Evolutionary conservation across 92 coral and sea anemone species (phyloP), one percentile per base, ranked within the genome.

Genomic region (Chrysogorgia sp.): DNA sequence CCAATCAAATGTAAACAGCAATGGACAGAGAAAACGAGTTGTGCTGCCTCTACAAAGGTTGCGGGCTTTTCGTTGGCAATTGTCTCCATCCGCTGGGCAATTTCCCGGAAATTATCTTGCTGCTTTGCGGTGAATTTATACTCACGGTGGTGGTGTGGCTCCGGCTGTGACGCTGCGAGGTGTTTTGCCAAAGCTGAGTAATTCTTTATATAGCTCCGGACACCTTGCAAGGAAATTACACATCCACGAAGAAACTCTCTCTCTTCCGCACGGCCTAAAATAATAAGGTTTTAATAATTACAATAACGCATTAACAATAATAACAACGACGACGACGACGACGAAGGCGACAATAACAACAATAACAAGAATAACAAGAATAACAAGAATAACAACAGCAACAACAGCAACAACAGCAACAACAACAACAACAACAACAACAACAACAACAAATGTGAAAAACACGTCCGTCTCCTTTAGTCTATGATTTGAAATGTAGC

Each of bases 1-100:
- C 96, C 96, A 13, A 91, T 41, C 40, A 90, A 77, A 58, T 90
- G 96, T 50, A 90, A 63, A 37, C 92, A 88, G 53, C 96, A 90
- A 82, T 90, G 96, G 40, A 30, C 86, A 29, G 96, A 77, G 56
- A 56, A 90, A 25, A 85, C 13, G 48, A 90, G 86, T 58, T 90
- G 96, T 3, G 86, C 92, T 2, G 96, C 96, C 41, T 90, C 96
- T 45, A 74, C 55, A 55, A 90, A 90, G 7, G 88, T 90, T 64
- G 72, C 84, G 1, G 96, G 96, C 6, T 58, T 78, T 40, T 90
- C 83, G 22, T 74, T 88, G 14, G 92, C 63, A 10, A 90, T 71
- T 66, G 77, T 81, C 0, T 74, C 50, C 92, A 90, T 88, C 24
- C 96, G 57, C 1, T 75, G 58, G 26, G 78, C 79, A 29, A 88